A percentile compares a stretch with the other conserved stretches of the same genome.
Evolutionary conservation across 1,140 invertebrate species (phyloP).

Genomic region (Drosophila kanapiae): DNA sequence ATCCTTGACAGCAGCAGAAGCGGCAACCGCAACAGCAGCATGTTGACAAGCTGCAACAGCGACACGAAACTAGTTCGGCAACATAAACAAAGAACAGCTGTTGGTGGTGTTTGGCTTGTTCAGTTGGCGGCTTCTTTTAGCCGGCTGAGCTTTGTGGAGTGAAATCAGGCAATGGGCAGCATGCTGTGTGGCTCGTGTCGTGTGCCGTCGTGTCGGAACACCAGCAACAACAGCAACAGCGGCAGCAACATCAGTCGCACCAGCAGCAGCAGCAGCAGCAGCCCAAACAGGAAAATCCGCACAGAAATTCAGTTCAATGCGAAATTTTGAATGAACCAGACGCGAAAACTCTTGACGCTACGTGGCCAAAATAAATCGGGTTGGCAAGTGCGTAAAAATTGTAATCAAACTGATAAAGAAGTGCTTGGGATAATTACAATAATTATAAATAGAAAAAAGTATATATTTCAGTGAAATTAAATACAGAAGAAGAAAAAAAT

Average conservation of each 20-base stretch:
- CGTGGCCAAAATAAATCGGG: slow-evolving; percentile 27
- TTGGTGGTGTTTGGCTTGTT: slow-evolving; percentile 22
- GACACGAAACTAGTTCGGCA: slow-evolving; percentile 62
- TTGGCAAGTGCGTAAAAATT: slow-evolving; percentile 40
- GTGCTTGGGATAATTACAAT: background rate
- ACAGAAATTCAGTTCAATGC: slow-evolving; percentile 78
- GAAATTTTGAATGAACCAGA: slow-evolving; percentile 78
- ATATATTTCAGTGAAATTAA: slow-evolving; percentile 7
- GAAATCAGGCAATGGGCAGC: slow-evolving; percentile 72
- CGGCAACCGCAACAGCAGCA: slow-evolving; percentile 34
- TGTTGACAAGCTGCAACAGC: slow-evolving; percentile 41
- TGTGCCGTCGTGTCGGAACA: slow-evolving; percentile 46
- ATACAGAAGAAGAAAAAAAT: background rate
- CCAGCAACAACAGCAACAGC: slow-evolving; percentile 35
- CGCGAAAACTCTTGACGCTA: slow-evolving; percentile 60
- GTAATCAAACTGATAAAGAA: slow-evolving; percentile 6
- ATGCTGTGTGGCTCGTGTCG: slow-evolving; percentile 34
- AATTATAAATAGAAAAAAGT: background rate
- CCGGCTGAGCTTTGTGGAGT: slow-evolving; percentile 78
- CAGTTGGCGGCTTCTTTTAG: slow-evolving; percentile 52
- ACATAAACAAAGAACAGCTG: slow-evolving; percentile 83
- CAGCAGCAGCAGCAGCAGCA: slow-evolving; percentile 47
- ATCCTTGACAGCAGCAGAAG: background rate
- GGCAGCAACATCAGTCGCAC: slow-evolving; percentile 23
- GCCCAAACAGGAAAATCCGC: slow-evolving; percentile 80